These are phyloP conservation scores for Forbesichthys papilliferus DNA, from an alignment of 2,113 vertebrate genomes.

Conservation along the genomic window DNA sequence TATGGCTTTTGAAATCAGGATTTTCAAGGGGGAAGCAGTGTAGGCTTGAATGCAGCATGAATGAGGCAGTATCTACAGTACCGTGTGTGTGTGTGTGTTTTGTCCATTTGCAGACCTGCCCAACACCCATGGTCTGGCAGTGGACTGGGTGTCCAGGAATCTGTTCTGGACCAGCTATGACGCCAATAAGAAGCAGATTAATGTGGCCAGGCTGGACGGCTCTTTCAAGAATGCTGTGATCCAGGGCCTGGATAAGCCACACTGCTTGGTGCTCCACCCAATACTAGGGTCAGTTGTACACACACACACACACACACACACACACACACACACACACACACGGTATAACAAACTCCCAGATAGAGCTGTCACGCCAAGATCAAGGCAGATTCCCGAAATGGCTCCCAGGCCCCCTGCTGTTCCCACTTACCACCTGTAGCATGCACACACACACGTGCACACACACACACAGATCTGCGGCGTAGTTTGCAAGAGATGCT, in stretches of 20 bases:
- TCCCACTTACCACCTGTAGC: slow-evolving; percentile 29
- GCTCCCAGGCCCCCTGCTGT: slow-evolving; percentile 31
- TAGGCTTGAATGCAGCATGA: not conserved
- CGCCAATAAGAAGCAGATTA: slow-evolving; percentile 96
- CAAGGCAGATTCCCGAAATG: slow-evolving; percentile 30
- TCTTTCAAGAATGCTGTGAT: slow-evolving; percentile 98
- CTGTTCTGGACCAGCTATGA: slow-evolving; percentile 98
- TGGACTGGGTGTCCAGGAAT: slow-evolving; percentile 97
- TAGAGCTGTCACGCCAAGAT: slow-evolving; percentile 18
- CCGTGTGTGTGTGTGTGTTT: slow-evolving; percentile 7
- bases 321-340: not conserved
- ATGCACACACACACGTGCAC: slow-evolving; percentile 10
- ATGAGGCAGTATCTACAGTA: not conserved
- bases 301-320: slow-evolving; percentile 2
- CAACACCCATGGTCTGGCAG: slow-evolving; percentile 91
- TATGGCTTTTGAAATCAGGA: too few relatives aligned
- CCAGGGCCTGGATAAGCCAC: slow-evolving; percentile 92
- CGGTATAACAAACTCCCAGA: not conserved
- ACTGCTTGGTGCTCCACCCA: slow-evolving; percentile 92
- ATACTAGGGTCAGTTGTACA: slow-evolving; percentile 80
- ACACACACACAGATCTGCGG: slow-evolving; percentile 14
- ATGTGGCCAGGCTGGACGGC: slow-evolving; percentile 92
- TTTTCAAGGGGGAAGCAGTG: too few relatives aligned
- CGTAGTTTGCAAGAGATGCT: slow-evolving; percentile 19
- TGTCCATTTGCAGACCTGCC: slow-evolving; percentile 82